A percentile compares a stretch with the other conserved stretches of the same genome.
Evolutionary conservation across 1,140 invertebrate genomes (phyloP).

Genomic region (Drosophila guanche): DNA sequence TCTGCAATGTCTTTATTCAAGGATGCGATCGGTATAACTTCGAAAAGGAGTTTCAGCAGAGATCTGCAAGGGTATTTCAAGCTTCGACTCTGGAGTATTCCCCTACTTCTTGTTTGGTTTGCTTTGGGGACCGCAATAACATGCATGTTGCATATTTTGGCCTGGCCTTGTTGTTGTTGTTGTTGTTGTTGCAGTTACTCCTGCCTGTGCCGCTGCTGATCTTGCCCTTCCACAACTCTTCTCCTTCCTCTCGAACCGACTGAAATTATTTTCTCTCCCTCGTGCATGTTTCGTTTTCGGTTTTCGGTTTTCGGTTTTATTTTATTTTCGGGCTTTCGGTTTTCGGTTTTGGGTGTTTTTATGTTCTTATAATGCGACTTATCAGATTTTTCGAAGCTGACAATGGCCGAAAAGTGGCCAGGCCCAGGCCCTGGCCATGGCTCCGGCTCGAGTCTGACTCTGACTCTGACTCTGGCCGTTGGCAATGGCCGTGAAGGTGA

Average conservation of each 20-base stretch:
- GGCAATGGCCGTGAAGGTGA: slow-evolving; percentile 71
- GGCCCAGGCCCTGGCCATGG: neutral
- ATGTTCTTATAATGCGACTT: slow-evolving; percentile 82
- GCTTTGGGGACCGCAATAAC: slow-evolving; percentile 62
- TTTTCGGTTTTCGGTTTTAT: slow-evolving; percentile 50
- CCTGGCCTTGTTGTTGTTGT: slow-evolving; percentile 65
- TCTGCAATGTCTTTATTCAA: neutral
- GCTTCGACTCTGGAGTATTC: slow-evolving; percentile 1
- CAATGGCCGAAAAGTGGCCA: slow-evolving; percentile 77
- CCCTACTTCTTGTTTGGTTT: slow-evolving; percentile 18
- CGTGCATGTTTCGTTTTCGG: slow-evolving; percentile 67
- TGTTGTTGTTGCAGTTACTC: slow-evolving; percentile 6
- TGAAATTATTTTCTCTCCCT: slow-evolving; percentile 78
- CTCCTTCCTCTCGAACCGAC: slow-evolving; percentile 21
- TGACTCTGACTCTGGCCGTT: slow-evolving; percentile 19
- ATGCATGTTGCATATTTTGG: slow-evolving; percentile 75
- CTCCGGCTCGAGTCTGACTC: slow-evolving; percentile 6
- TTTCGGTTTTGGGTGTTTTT: slow-evolving; percentile 77
- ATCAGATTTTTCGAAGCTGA: slow-evolving; percentile 79
- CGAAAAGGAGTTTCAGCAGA: no score
- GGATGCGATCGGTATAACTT: no score
- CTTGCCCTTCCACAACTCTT: slow-evolving; percentile 12
- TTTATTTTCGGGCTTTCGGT: slow-evolving; percentile 48
- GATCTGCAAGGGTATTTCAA: slow-evolving; percentile 8
- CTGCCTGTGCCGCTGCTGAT: slow-evolving; percentile 1